These are phyloP conservation scores for Oegoconia quadripuncta DNA, from an alignment of 2,888 invertebrate species.

Conservation along the genomic window DNA sequence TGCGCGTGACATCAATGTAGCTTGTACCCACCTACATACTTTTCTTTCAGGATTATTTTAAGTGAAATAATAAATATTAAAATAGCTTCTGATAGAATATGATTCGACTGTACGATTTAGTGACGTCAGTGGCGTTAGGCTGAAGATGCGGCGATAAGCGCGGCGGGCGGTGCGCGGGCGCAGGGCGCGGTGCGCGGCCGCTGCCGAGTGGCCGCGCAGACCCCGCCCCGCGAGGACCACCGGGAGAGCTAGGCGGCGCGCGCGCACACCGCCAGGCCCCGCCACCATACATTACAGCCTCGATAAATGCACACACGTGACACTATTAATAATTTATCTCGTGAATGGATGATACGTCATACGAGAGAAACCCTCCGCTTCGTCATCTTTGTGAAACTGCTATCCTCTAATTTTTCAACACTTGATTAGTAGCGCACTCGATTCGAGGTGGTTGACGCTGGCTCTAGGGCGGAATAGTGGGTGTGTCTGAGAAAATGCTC, in stretches of 20 bases:
- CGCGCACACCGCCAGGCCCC: conserved; percentile 29
- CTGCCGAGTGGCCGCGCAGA: conserved; percentile 64
- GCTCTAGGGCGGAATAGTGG: conserved; percentile 6
- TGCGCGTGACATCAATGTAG: no score
- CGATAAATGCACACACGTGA: conserved; percentile 50
- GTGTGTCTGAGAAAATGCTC: conserved; percentile 6
- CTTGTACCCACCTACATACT: no score
- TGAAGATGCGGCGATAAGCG: conserved; percentile 73
- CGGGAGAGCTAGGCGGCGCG: conserved; percentile 76
- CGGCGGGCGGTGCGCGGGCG: conserved; percentile 45
- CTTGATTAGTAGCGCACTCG: conserved; percentile 9
- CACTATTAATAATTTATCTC: conserved; percentile 50
- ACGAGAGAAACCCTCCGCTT: conserved; percentile 25
- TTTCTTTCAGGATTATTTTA: no score
- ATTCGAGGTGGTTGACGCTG: background rate
- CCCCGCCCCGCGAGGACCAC: conserved; percentile 78
- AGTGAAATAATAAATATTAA: no score
- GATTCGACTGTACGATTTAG: conserved; percentile 50
- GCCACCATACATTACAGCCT: conserved; percentile 43
- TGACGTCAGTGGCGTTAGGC: conserved; percentile 68
- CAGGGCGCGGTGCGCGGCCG: conserved; percentile 46
- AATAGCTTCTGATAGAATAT: no score
- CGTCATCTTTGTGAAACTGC: conserved; percentile 19
- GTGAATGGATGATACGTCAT: conserved; percentile 35
- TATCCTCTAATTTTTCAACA: conserved; percentile 17